These are phyloP conservation scores for Campaea margaritaria DNA, from an alignment of 2,888 invertebrate species.

Conservation along the genomic window DNA sequence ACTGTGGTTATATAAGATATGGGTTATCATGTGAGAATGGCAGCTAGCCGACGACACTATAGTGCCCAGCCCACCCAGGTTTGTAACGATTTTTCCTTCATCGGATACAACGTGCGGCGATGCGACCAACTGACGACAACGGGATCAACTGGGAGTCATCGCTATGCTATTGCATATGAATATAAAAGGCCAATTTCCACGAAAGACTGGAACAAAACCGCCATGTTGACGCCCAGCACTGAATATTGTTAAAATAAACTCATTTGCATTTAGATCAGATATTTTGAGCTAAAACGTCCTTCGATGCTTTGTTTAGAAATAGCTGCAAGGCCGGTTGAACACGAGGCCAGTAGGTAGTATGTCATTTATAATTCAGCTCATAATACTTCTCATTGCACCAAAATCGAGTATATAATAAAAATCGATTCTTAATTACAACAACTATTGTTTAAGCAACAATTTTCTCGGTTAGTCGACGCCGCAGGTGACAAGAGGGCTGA, in stretches of 20 bases:
- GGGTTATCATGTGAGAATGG: too few relatives aligned
- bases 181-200: too few relatives aligned
- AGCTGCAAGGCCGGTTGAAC: slow-evolving; percentile 67
- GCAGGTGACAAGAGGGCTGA: too few relatives aligned
- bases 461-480: too few relatives aligned
- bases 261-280: slow-evolving; percentile 69
- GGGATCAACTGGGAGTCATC: not conserved
- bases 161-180: not conserved
- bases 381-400: slow-evolving; percentile 44
- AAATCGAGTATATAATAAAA: not conserved
- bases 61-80: too few relatives aligned
- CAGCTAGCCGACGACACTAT: too few relatives aligned
- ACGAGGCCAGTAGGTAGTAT: slow-evolving; percentile 52
- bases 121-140: not conserved
- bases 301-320: slow-evolving; percentile 66
- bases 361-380: slow-evolving; percentile 51
- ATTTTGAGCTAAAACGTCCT: slow-evolving; percentile 69
- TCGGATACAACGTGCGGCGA: too few relatives aligned
- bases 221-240: slow-evolving; percentile 1
- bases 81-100: too few relatives aligned
- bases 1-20: too few relatives aligned
- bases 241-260: slow-evolving; percentile 58
- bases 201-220: not conserved
- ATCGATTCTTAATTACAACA: not conserved
- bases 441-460: too few relatives aligned